A percentile compares a stretch with the other conserved stretches of the same genome.
These are phyloP conservation scores for Cephalopachus bancanus DNA, from an alignment of 2,797 vertebrate species.

Conservation along the genomic window DNA sequence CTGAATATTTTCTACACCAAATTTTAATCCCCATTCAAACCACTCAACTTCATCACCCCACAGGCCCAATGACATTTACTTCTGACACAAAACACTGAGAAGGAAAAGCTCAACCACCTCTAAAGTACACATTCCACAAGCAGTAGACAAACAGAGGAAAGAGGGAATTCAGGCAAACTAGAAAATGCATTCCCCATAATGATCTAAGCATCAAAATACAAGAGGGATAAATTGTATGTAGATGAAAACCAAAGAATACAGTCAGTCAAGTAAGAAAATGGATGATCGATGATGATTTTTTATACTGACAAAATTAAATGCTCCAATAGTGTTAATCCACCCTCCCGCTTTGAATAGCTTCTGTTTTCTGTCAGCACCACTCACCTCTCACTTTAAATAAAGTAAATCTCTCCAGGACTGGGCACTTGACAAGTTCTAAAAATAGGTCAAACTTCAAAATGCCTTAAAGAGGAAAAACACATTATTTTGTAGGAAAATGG, in stretches of 20 bases:
- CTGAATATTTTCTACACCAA: not conserved
- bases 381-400: not conserved
- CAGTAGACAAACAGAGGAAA: not conserved
- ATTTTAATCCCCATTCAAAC: not conserved
- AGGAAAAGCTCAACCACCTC: not conserved
- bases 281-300: not conserved
- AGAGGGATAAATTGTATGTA: not conserved
- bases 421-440: not conserved
- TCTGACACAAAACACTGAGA: not conserved
- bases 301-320: conserved; percentile 46
- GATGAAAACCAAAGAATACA: conserved; percentile 26
- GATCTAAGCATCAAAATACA: not conserved
- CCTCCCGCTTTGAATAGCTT: not conserved
- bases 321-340: not conserved
- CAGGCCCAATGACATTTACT: not conserved
- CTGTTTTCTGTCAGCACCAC: not conserved
- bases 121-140: not conserved
- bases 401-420: not conserved
- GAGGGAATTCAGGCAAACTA: not conserved
- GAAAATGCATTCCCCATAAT: not conserved
- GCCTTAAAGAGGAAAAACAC: not conserved
- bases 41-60: not conserved
- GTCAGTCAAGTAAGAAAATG: not conserved
- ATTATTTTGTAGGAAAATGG: not conserved
- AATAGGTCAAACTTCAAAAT: not conserved